A percentile compares a stretch with the other conserved stretches of the same genome.
These are phyloP conservation scores for Takifugu bimaculatus DNA, from an alignment of 2,113 vertebrate species.

Conservation along the genomic window DNA sequence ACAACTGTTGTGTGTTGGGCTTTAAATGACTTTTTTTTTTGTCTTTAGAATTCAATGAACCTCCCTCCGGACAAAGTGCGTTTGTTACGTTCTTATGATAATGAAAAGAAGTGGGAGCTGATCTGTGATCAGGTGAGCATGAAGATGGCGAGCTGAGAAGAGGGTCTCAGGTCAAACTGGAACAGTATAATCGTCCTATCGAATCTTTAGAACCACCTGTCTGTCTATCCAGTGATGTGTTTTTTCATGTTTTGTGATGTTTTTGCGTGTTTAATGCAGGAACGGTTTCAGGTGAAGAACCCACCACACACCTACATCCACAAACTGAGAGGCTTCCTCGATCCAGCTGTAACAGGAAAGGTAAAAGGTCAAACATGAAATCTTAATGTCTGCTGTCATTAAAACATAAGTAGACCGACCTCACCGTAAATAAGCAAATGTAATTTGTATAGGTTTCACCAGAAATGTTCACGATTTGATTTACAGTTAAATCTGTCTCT, in stretches of 20 bases:
- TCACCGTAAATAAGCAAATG: too few species aligned
- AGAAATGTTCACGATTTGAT: too few species aligned
- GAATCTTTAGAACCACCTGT: too few species aligned
- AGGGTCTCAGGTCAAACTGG: too few species aligned
- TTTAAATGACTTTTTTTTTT: not conserved
- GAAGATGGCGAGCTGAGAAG: too few species aligned
- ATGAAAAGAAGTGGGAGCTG: constrained; percentile 87
- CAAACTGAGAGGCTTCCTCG: constrained; percentile 89
- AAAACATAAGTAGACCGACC: too few species aligned
- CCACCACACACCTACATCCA: constrained; percentile 94
- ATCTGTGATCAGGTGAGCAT: constrained; percentile 89
- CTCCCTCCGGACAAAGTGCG: constrained; percentile 93
- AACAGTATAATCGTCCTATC: too few species aligned
- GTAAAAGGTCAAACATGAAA: constrained; percentile 53
- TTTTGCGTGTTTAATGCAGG: constrained; percentile 66
- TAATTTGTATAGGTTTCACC: too few species aligned
- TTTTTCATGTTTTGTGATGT: not conserved
- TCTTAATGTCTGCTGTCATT: too few species aligned
- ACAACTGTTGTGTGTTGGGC: too few species aligned
- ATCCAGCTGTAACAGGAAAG: constrained; percentile 90
- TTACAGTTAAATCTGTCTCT: not conserved
- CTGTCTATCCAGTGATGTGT: too few species aligned
- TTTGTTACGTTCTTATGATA: constrained; percentile 91
- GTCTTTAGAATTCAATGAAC: constrained; percentile 92
- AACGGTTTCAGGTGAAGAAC: constrained; percentile 95